These are phyloP conservation scores for Manis crassicaudata DNA, from an alignment of 2,797 vertebrate genomes.

Conservation along the genomic window DNA sequence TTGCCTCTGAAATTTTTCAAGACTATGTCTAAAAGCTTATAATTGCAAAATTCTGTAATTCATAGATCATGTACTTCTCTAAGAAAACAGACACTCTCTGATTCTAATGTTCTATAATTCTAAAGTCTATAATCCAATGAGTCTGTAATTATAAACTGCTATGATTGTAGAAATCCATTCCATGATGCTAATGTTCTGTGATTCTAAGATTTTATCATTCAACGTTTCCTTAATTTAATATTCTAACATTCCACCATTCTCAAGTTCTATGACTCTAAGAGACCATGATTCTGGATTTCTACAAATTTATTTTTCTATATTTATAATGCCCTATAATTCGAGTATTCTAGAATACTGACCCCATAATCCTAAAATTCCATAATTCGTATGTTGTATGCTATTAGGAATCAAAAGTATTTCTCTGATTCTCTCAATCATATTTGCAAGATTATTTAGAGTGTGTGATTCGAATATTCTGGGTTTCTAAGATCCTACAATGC, in stretches of 20 bases:
- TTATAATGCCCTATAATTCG: neutral
- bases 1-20: constrained; percentile 45
- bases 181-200: constrained; percentile 2
- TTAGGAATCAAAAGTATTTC: constrained; percentile 1
- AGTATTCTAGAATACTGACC: constrained; percentile 5
- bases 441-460: constrained; percentile 20
- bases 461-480: neutral
- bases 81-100: constrained; percentile 46
- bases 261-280: neutral
- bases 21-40: constrained; percentile 52
- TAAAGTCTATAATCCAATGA: constrained; percentile 60
- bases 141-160: constrained; percentile 57
- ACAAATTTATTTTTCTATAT: neutral
- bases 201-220: constrained; percentile 62
- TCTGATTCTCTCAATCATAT: neutral
- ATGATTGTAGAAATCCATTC: constrained; percentile 14
- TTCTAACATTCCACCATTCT: constrained; percentile 14
- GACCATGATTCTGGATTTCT: neutral
- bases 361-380: neutral
- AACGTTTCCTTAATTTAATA: constrained; percentile 52
- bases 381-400: constrained; percentile 41
- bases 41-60: constrained; percentile 64
- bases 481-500: neutral
- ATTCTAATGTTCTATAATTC: constrained; percentile 43
- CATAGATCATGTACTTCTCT: constrained; percentile 43